Evolutionary conservation across 92 coral and sea anemone genomes (phyloP).

Genomic region (Palythoa heliodiscus): DNA sequence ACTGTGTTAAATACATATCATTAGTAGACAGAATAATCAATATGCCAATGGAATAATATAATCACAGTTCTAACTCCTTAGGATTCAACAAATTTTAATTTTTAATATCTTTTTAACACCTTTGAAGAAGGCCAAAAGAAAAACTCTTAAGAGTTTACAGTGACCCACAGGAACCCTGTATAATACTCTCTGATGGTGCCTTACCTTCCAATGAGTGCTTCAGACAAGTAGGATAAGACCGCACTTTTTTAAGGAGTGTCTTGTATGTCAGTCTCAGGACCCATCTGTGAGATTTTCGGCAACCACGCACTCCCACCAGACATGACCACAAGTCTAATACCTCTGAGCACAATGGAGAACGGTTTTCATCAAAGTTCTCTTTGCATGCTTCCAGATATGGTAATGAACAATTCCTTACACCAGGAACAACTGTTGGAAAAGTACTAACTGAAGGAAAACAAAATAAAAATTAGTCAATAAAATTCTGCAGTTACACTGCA

Average conservation of each 20-base stretch:
- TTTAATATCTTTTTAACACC: too few species aligned
- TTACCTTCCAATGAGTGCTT: slow-evolving; percentile 12
- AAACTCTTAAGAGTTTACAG: too few species aligned
- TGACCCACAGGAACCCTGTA: too few species aligned
- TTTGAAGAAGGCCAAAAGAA: too few species aligned
- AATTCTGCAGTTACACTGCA: too few species aligned
- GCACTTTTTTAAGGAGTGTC: slow-evolving; percentile 11
- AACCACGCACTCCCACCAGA: slow-evolving; percentile 10
- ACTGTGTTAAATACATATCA: too few species aligned
- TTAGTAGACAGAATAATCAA: too few species aligned
- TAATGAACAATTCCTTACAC: slow-evolving; percentile 19
- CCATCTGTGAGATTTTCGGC: slow-evolving; percentile 9
- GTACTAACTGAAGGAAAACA: not conserved
- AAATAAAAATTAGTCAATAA: not conserved
- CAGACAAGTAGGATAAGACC: slow-evolving; percentile 23
- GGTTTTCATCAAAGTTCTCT: slow-evolving; percentile 34
- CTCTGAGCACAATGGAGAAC: slow-evolving; percentile 15
- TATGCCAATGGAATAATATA: too few species aligned
- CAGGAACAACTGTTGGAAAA: not conserved
- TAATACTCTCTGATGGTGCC: too few species aligned
- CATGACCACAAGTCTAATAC: slow-evolving; percentile 33
- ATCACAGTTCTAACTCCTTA: too few species aligned
- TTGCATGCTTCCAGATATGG: slow-evolving; percentile 28
- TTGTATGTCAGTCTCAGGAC: slow-evolving; percentile 15
- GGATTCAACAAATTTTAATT: too few species aligned